A percentile compares a stretch with the other conserved stretches of the same genome.
These are phyloP conservation scores for Rostratula benghalensis DNA, from an alignment of 2,113 vertebrate genomes.

Conservation along the genomic window DNA sequence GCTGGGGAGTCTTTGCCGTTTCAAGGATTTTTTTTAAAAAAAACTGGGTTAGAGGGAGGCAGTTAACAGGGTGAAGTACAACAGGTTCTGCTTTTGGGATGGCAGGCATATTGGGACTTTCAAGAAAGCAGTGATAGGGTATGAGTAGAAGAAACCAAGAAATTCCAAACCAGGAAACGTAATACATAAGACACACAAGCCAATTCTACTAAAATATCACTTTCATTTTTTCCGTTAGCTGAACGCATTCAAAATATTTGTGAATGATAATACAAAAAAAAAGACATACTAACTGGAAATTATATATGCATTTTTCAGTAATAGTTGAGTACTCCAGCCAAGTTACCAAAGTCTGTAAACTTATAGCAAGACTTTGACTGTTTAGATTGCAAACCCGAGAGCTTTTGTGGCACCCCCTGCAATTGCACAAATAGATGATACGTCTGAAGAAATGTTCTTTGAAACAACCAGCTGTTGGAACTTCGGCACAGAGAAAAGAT, in stretches of 20 bases:
- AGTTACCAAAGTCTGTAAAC: not conserved
- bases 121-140: not conserved
- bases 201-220: not conserved
- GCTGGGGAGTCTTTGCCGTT: not conserved
- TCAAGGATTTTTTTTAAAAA: not conserved
- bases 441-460: not conserved
- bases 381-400: not conserved
- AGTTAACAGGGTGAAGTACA: not conserved
- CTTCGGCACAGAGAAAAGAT: not conserved
- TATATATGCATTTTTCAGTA: not conserved
- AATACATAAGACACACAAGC: not conserved
- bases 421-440: not conserved
- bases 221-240: not conserved
- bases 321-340: not conserved
- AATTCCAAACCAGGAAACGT: not conserved
- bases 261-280: not conserved
- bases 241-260: not conserved
- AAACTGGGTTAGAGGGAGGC: not conserved
- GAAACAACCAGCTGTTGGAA: not conserved
- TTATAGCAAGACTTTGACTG: not conserved
- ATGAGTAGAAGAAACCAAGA: not conserved
- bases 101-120: not conserved
- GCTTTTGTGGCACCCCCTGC: not conserved
- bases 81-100: not conserved
- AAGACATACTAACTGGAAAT: not conserved